Evolutionary conservation across 1,140 invertebrate species (phyloP), one percentile per base, ranked within the genome.

Genomic region (Proctacanthus coquilletti): DNA sequence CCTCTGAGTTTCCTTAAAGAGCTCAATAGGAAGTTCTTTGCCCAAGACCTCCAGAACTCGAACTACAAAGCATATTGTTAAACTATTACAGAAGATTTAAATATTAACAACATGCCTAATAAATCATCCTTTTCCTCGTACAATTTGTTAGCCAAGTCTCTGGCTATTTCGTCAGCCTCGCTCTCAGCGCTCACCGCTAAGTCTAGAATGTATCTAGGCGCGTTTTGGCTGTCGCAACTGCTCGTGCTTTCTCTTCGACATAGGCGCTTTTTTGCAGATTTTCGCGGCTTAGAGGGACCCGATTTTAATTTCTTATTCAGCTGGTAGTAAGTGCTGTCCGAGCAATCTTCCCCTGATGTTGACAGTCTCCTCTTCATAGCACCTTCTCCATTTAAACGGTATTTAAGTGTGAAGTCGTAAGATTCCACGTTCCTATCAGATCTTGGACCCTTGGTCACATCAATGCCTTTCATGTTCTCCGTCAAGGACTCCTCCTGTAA

Each of bases 1-100:
- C 52, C 74, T 70, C 55, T 80, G 78, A 23, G 83, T 85, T 63
- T 82, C 72, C 49, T 77, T 71, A 44, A 78, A 83, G 38, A 88
- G 63, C 46, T 81, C 68, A 36, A 87, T 69, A 5, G 81, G 72
- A 53, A 80, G 75, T 44, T 75, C 66, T 48, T 74, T 74, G 19
- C 84, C 84, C 39, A 82, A 50, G 20, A 73, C 66, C 53, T 77
- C 62, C 14, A 88, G 72, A 42, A 84, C 72, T 48, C 73, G 69
- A 44, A 66, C 84, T 86, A 38, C 38, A 19, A 38, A 31, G 30
- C 17, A 46, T 42, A 1, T 38, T 32, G 36, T 36, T 3, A 37
- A 20, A n/a, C 6, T 40, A 25, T 31, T 18, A 29, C 20, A 38
- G 34, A 36, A 5, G 3, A 5, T 19, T 10, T 15, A 9, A 25